phyloP scores from a whole-genome alignment of 2,113 vertebrate genomes.

The Australoheros scitulus region DNA sequence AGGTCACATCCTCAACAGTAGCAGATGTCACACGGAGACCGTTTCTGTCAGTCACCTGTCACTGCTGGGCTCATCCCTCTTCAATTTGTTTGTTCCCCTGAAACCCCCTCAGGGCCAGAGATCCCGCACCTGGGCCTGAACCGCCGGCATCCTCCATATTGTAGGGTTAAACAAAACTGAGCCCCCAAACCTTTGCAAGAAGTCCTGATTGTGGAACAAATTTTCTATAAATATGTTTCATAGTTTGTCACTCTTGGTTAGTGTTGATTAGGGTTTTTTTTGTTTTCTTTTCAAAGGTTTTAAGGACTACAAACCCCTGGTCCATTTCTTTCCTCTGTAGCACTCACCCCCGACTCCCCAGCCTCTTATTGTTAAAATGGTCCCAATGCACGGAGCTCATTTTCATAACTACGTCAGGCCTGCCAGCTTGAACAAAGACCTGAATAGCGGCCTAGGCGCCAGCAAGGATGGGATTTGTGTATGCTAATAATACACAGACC shows the following conservation, averaged over 20 bases:
- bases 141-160: constrained; percentile 30
- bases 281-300: neutral
- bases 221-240: neutral
- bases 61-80: constrained; percentile 48
- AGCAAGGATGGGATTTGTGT: neutral
- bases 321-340: neutral
- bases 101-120: constrained; percentile 36
- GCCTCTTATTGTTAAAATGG: constrained; percentile 60
- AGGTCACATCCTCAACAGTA: constrained; percentile 52
- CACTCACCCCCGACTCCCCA: neutral
- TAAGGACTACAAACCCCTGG: neutral
- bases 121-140: constrained; percentile 38
- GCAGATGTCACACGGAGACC: constrained; percentile 69
- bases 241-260: neutral
- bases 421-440: constrained; percentile 50
- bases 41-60: constrained; percentile 75
- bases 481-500: constrained; percentile 48
- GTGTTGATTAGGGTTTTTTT: neutral
- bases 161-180: constrained; percentile 25
- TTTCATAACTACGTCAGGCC: constrained; percentile 70
- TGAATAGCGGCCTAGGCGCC: constrained; percentile 47
- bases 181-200: neutral
- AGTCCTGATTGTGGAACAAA: neutral
- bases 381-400: constrained; percentile 70
- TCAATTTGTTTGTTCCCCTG: constrained; percentile 10